These are phyloP conservation scores for Colletes latitarsis DNA, from an alignment of 1,140 invertebrate genomes.

Conservation along the genomic window DNA sequence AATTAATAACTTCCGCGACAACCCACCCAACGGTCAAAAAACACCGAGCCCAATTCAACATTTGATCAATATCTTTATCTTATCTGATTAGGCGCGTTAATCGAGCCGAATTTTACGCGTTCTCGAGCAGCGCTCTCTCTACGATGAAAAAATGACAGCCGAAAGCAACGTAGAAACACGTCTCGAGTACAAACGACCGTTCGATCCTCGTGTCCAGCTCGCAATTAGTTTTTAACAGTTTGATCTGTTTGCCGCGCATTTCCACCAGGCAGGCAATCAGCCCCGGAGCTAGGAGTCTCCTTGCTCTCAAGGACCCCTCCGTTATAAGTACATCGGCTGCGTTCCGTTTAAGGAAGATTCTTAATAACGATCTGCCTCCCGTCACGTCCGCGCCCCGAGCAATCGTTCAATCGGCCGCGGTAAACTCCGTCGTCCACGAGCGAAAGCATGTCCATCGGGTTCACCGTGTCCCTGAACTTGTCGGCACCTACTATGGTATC, in stretches of 20 bases:
- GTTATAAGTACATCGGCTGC: constrained; percentile 44
- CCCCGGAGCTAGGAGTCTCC: constrained; percentile 55
- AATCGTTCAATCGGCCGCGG: constrained; percentile 48
- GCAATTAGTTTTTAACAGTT: constrained; percentile 65
- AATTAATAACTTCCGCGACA: constrained; percentile 18
- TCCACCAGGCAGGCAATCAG: constrained; percentile 62
- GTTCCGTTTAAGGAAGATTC: constrained; percentile 64
- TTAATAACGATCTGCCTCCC: constrained; percentile 58
- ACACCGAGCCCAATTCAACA: background rate
- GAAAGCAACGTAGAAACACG: constrained; percentile 25
- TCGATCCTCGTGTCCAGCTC: constrained; percentile 41
- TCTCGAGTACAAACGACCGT: constrained; percentile 28
- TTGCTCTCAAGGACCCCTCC: constrained; percentile 46
- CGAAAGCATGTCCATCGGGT: constrained; percentile 31
- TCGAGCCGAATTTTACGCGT: constrained; percentile 15
- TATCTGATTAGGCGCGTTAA: constrained; percentile 55
- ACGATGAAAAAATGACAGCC: too few species aligned
- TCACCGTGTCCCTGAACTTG: constrained; percentile 23
- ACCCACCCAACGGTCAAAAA: background rate
- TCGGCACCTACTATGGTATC: constrained; percentile 7
- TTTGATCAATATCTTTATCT: constrained; percentile 54
- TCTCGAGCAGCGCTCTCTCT: too few species aligned
- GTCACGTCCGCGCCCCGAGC: constrained; percentile 47
- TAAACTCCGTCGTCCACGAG: background rate
- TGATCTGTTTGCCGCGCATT: constrained; percentile 52